phyloP scores from a whole-genome alignment of 2,113 vertebrate genomes.

The Mirounga angustirostris region DNA sequence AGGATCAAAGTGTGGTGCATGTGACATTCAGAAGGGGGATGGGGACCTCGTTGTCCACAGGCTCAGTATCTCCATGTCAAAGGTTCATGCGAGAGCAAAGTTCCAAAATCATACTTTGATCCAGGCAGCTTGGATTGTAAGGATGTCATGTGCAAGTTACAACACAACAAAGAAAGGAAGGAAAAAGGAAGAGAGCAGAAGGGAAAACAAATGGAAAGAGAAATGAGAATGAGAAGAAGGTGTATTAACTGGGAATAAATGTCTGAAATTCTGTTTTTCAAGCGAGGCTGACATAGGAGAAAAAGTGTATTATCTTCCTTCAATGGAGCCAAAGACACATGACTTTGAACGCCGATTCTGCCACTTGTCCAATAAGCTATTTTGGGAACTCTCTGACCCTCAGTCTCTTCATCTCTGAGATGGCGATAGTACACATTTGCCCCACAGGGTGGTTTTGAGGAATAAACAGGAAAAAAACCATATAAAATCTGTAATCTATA shows the following conservation, averaged over 20 bases:
- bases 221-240: not conserved
- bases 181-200: not conserved
- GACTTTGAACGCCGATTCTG: not conserved
- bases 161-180: not conserved
- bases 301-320: not conserved
- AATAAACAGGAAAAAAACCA: not conserved
- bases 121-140: not conserved
- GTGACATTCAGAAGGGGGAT: not conserved
- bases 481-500: not conserved
- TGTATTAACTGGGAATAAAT: not conserved
- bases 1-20: not conserved
- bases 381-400: not conserved
- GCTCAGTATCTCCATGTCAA: not conserved
- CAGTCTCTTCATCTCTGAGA: not conserved
- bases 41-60: not conserved
- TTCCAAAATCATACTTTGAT: conserved; percentile 53
- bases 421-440: no score
- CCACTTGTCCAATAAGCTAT: not conserved
- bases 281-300: not conserved
- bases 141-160: not conserved
- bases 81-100: not conserved
- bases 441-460: not conserved
- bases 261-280: not conserved
- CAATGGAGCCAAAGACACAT: not conserved
- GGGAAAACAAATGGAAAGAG: not conserved